Base-by-base conservation (phyloP, 1,140 invertebrate genomes). In the Notospermus geniculatus region DNA sequence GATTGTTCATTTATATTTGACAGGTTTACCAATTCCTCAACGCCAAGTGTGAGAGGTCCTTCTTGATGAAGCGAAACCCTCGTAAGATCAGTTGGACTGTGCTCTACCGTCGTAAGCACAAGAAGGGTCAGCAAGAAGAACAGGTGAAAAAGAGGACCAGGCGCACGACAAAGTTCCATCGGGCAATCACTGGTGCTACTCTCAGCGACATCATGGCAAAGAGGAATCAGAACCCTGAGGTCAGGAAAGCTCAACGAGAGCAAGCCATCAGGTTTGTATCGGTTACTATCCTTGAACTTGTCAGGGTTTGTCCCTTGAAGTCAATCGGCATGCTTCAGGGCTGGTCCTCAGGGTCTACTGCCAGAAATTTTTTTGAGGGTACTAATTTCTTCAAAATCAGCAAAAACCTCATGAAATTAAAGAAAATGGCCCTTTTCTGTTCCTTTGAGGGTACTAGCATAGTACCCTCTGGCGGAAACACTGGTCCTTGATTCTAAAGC, bases 81-180 rank as follows among this genome's bases (percentile, higher is more conserved):
- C 91, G 97, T 82, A 96, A 98, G 83, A 92, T 98, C 28, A 97
- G 92, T 75, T 99, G 97, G 97, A 99, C 97, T 30, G 95, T 99
- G 23, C 85, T 99, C 7, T 99, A 99, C 86, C 91, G 97, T 77
- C 90, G 97, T 64, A 99, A 99, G 85, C 95, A 99, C 83, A 98
- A 98, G 84, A 99, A 99, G 80, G 97, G 97, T 68, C 89, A 93
- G 71, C 72, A 67, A 17, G 80, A 81, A 80, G 97, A 99, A 78
- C 91, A 96, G 76, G 83, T 90, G 41, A 99, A 98, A 83, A 98
- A 97, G 80, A 89, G 94, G 71, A 95, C 95, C 4, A 88, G 96
- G 52, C 88, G 93, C 70, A 91, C 93, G 11, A 91, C 95, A 70
- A 99, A 98, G 80, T 97, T 92, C 86, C 93, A 97, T 76, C 86